These are phyloP conservation scores for Emydura subglobosa DNA, from an alignment of 2,113 vertebrate genomes.

Conservation along the genomic window DNA sequence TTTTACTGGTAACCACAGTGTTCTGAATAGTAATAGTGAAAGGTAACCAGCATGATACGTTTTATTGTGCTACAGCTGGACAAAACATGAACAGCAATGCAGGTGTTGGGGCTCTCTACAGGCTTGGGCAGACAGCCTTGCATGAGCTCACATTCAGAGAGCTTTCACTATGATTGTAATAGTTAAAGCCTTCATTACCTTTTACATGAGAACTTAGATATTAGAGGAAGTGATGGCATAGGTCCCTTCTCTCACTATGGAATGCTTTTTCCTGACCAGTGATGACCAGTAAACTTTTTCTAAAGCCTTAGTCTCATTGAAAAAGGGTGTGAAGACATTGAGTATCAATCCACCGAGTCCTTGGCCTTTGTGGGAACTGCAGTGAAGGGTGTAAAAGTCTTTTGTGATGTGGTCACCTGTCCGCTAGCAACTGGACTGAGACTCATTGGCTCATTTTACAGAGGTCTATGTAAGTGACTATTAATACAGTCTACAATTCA, in stretches of 20 bases:
- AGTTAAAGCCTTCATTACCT: not conserved
- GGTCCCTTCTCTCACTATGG: not conserved
- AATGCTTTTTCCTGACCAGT: not conserved
- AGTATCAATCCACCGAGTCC: not conserved
- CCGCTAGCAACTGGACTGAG: not conserved
- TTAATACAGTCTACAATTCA: not conserved
- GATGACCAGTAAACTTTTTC: not conserved
- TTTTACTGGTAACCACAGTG: not conserved
- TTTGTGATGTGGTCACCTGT: not conserved
- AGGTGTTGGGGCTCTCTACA: not conserved
- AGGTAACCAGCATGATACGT: not conserved
- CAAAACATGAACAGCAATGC: not conserved
- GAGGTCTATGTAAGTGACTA: rapidly evolving
- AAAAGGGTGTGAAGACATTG: not conserved
- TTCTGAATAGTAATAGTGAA: not conserved
- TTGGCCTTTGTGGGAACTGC: not conserved
- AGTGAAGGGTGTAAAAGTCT: not conserved
- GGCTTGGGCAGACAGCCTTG: rapidly evolving
- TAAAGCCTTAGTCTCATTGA: not conserved
- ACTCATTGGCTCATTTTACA: not conserved
- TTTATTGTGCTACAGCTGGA: not conserved
- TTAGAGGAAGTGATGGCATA: rapidly evolving
- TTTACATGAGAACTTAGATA: not conserved
- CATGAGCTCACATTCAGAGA: rapidly evolving
- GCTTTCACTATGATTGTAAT: not conserved